phyloP scores from a whole-genome alignment of 2,888 invertebrate species.

The Aquatica leii region DNA sequence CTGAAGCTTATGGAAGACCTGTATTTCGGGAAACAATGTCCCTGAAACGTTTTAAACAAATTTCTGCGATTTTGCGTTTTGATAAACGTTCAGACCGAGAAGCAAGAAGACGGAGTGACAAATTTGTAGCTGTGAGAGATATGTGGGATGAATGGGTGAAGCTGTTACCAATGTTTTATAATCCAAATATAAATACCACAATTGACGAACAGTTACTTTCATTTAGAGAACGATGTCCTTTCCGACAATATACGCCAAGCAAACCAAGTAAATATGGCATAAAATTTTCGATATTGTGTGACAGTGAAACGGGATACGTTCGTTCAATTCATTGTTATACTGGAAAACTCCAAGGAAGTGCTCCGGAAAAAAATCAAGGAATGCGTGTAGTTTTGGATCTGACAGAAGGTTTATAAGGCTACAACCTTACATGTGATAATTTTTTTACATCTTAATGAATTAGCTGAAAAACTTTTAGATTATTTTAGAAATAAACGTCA shows the following conservation, averaged over 20 bases:
- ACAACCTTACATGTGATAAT: no score
- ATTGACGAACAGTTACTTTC: conserved; percentile 30
- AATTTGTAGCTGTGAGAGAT: no score
- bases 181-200: conserved; percentile 20
- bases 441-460: no score
- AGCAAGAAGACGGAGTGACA: background rate
- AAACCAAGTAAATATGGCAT: conserved; percentile 5
- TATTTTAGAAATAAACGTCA: no score
- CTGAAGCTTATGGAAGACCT: conserved; percentile 19
- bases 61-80: background rate
- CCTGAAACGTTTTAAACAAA: conserved; percentile 10
- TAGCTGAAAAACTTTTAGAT: no score
- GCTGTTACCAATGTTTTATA: no score
- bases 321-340: no score
- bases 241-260: background rate
- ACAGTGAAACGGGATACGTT: background rate
- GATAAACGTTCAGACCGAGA: background rate
- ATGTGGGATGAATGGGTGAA: no score
- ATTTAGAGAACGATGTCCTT: conserved; percentile 22
- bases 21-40: conserved; percentile 30
- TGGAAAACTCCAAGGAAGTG: no score
- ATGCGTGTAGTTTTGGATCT: no score
- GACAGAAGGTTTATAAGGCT: no score
- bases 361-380: no score
- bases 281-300: background rate